Base-by-base conservation (phyloP, 1,140 invertebrate species). In the Lordiphosa collinella region DNA sequence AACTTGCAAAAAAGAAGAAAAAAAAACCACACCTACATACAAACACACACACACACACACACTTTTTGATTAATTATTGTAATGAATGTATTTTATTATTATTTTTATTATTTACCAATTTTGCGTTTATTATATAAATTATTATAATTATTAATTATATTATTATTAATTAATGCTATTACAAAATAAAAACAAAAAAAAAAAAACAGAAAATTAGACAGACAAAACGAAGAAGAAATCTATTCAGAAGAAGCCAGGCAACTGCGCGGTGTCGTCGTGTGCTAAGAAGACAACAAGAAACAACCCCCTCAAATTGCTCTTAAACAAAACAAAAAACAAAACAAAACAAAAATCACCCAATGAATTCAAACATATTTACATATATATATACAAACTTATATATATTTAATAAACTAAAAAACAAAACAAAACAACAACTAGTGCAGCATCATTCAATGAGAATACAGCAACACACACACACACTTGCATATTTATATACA, bases 51-150 rank as follows among this genome's bases (percentile, higher is more conserved):
- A 29, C 25, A 29, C 25, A 29, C 25, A 29, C 25, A 29, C 53
- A 82, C 36, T 67, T 40, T 60, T 68, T 68, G 64, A 60, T 68
- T 68, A 61, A 69, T 55, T 69, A 69, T 62, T 69, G 47, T 69
- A 69, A 69, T 69, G 55, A 69, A 69, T 70, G 65, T 69, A 73
- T 84, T 84, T 84, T 85, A 84, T 84, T 84, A 84, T 82, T 84
- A 82, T 84, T 84, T 80, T 82, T 84, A 84, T 84, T 84, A 84
- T 84, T 82, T 82, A 84, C 78, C 78, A 84, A 82, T 84, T 84
- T 78, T 85, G 79, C 78, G 78, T 84, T 84, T 84, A 82, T 72
- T 84, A 84, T 84, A 84, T 84, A 84, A 84, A 84, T 84, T 84
- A 82, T 82, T 82, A 82, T 82, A 82, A 82, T 82, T 82, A 80